Evolutionary conservation across 2,797 vertebrate genomes (phyloP), one percentile per base, ranked within the genome.

Genomic region (Rhynchonycteris naso): DNA sequence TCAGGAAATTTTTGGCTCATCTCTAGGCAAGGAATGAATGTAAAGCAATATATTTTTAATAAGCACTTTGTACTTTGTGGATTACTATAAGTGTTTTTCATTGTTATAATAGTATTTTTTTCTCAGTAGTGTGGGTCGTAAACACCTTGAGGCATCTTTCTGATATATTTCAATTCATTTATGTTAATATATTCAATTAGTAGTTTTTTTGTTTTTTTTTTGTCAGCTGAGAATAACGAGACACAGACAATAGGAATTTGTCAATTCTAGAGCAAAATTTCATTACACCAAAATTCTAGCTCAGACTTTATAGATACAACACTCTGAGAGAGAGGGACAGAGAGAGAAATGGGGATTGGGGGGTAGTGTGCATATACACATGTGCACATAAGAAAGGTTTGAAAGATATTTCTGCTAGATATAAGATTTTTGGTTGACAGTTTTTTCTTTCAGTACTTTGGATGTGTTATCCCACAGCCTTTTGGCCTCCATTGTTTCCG

Each of bases 91-190:
- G 22, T 71, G 63, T 63, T 81, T 90, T 65, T 93, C 14, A 30
- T 84, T 83, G 13, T 68, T 78, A 82, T 95, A 69, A 50, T 74
- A 35, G 63, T 24, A 68, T 79, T 66, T 94, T 81, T 94, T 89
- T 72, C 50, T 79, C 15, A 50, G 43, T 84, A 65, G 22, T 1
- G 1, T 54, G 47, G 21, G 26, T 81, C 47, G 26, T 78, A 86
- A 56, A 69, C 81, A 81, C 59, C 43, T 69, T 50, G 35, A 82
- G 65, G 4, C 47, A 74, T 86, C 56, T 93, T 95, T 80, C 18
- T 79, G 65, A 52, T 38, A n/a, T 47, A 69, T 80, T 87, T 84
- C 56, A 85, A 38, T n/a, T 87, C 19, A 43, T 47, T 95, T 78
- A 66, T 75, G 43, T 79, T 92, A 89, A 71, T 75, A 61, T 16